Conservation (phyloP, 2,113 vertebrate species). For the Apaloderma vittatum region DNA sequence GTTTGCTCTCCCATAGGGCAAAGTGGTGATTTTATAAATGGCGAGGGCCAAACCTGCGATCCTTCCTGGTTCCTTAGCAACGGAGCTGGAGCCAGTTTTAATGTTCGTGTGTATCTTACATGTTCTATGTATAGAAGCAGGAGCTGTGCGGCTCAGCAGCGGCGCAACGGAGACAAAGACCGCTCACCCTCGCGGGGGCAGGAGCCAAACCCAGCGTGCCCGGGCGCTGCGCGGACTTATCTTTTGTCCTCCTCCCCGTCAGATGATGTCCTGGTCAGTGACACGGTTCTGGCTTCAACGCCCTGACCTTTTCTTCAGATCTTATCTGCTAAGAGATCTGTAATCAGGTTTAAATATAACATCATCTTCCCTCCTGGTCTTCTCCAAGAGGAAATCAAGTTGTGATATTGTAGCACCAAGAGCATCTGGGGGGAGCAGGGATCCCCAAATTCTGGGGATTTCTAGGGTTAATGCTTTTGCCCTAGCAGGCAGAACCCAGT, state of each 20-base stretch:
- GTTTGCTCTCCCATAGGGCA: slow-evolving; percentile 41
- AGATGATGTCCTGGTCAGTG: not conserved
- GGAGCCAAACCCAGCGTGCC: not conserved
- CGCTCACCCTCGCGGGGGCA: not conserved
- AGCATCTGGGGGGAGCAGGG: not conserved
- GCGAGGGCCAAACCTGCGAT: slow-evolving; percentile 12
- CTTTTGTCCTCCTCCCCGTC: not conserved
- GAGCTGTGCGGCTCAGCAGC: not conserved
- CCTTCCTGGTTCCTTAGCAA: slow-evolving; percentile 65
- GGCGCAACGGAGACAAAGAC: not conserved
- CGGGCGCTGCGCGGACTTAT: rapidly evolving
- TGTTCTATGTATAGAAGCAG: not conserved
- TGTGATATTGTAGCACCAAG: rapidly evolving
- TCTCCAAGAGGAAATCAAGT: slow-evolving; percentile 3
- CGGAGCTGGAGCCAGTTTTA: not conserved
- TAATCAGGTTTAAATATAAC: not conserved
- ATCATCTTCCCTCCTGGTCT: not conserved
- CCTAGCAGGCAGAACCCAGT: rapidly evolving
- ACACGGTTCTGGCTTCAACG: not conserved
- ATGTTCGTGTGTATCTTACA: not conserved
- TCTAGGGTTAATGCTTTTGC: not conserved
- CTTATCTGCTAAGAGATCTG: not conserved
- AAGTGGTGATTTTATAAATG: slow-evolving; percentile 43
- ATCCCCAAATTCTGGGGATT: rapidly evolving
- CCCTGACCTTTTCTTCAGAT: not conserved